Percentiles rank a stretch among this genome's conserved stretches.
Conservation (phyloP, 2,797 vertebrate genomes). For the Natrix natrix region DNA sequence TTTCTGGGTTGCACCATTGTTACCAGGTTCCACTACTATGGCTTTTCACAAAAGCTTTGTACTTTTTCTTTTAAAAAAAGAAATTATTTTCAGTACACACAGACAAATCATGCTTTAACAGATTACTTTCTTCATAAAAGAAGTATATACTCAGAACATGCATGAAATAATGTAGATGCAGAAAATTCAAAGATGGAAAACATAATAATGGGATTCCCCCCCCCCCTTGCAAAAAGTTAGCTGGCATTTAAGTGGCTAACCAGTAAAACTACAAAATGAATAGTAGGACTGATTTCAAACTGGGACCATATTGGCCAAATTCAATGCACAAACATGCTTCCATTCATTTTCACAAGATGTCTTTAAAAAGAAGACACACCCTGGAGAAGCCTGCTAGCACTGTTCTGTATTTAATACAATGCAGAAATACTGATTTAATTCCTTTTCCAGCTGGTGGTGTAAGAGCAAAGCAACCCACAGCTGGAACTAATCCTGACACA, state of each 20-base stretch:
- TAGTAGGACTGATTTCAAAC: not conserved
- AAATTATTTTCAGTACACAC: not conserved
- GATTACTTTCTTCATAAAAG: not conserved
- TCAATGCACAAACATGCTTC: not conserved
- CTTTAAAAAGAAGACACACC: not conserved
- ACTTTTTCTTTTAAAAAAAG: not conserved
- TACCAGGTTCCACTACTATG: not conserved
- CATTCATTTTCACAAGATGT: not conserved
- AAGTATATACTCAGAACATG: not conserved
- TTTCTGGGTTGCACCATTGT: not conserved
- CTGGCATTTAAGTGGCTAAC: not conserved
- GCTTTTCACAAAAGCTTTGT: not conserved
- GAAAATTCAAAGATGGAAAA: not conserved
- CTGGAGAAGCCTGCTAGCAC: not conserved
- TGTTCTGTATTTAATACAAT: not conserved
- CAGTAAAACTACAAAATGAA: not conserved
- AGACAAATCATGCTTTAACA: not conserved
- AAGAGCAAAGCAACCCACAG: not conserved
- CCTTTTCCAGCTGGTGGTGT: not conserved
- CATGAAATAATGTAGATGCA: not conserved
- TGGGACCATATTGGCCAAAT: not conserved
- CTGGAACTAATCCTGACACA: not conserved
- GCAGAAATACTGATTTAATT: not conserved
- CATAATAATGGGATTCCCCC: not conserved
- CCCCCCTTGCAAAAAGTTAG: not conserved